Evolutionary conservation across 2,113 vertebrate genomes (phyloP), one percentile per base, ranked within the genome.

Genomic region (Thalassarche chlororhynchos): DNA sequence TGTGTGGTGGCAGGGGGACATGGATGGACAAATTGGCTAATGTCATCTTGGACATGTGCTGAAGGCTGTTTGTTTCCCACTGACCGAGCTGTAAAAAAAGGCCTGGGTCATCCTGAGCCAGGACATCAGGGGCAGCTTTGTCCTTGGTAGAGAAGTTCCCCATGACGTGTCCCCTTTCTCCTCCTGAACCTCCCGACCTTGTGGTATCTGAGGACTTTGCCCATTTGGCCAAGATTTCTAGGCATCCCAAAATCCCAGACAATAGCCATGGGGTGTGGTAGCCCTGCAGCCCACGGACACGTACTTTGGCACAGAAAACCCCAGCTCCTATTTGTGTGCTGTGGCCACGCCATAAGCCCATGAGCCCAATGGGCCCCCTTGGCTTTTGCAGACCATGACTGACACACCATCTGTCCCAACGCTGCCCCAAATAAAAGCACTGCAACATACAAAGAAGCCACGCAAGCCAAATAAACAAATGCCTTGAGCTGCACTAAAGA

Each of bases 201-300:
- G 20, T 47, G 46, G 44, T 20, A 60, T 89, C 21, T 58, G 49
- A 89, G 23, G 68, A 62, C 42, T 90, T 90, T 32, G 6, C 21
- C 28, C 6, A 54, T 55, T 87, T 79, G 42, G n/a, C 31, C 42
- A 91, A 68, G 68, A 78, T 71, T 87, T 70, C 55, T 38, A 75
- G 61, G 52, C 38, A 40, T 60, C 47, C 38, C 20, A 70, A 84
- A 92, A 87, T 70, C n/a, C 69, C 65, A 60, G 42, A 55, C 12
- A 70, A 66, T 12, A 76, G 40, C 47, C 26, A 18, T 29, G 32
- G 42, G 26, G 14, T 65, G 60, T 29, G 29, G 17, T n/a, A 54
- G 75, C 19, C 7, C 76, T 81, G 74, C 55, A 74, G 55, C 46
- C 68, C 54, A n/a, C 0, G 0, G 68, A 10, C 49, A 40, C 0